phyloP scores from a whole-genome alignment of 2,797 vertebrate genomes.

The Rhynchotus rufescens region DNA sequence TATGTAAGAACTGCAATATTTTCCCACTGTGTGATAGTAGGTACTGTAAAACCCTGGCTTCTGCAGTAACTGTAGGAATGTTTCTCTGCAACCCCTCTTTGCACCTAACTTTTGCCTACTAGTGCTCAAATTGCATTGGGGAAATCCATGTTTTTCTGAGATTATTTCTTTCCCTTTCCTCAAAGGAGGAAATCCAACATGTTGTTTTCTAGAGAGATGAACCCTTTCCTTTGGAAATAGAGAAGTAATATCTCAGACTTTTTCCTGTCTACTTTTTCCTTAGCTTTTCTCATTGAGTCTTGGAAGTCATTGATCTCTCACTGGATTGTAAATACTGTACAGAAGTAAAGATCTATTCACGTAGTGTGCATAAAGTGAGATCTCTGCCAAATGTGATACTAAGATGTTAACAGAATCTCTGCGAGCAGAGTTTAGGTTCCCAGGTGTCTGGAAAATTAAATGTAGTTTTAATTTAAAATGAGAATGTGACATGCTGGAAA shows the following conservation, averaged over 20 bases:
- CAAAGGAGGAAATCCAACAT: not conserved
- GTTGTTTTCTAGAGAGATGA: not conserved
- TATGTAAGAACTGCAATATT: not conserved
- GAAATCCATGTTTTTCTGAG: not conserved
- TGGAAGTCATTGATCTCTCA: not conserved
- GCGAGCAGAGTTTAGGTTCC: not conserved
- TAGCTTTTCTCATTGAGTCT: not conserved
- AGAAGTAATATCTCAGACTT: not conserved
- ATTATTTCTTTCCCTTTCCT: not conserved
- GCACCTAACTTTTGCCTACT: not conserved
- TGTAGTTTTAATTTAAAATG: not conserved
- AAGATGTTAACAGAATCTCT: not conserved
- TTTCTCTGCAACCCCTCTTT: not conserved
- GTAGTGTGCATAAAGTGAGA: not conserved
- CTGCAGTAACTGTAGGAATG: not conserved
- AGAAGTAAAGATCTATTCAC: not conserved
- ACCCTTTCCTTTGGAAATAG: not conserved
- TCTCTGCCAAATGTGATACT: not conserved
- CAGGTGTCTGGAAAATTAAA: slow-evolving; percentile 10
- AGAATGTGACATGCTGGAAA: not conserved
- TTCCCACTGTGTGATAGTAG: not conserved
- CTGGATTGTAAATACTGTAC: not conserved
- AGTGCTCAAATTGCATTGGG: not conserved
- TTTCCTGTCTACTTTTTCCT: not conserved
- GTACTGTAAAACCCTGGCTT: not conserved